phyloP scores from a whole-genome alignment of 2,888 invertebrate species.

The Xanthorhoe designata region DNA sequence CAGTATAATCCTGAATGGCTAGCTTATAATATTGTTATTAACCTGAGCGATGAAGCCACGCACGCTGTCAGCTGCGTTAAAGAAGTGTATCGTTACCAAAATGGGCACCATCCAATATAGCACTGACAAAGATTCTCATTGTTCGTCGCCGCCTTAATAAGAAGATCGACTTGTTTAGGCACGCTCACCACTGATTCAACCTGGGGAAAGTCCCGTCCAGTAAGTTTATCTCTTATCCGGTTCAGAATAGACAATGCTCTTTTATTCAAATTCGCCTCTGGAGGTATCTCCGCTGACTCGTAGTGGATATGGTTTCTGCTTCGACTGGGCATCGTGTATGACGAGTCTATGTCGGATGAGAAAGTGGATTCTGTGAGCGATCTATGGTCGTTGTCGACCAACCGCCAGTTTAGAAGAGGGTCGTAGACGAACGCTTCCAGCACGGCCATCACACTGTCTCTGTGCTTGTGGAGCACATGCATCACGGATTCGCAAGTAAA shows the following conservation, averaged over 20 bases:
- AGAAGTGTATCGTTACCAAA: slow-evolving; percentile 82
- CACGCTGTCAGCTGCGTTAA: not conserved
- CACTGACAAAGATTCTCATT: slow-evolving; percentile 99
- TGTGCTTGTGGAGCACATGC: slow-evolving; percentile 95
- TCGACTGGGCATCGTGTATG: slow-evolving; percentile 71
- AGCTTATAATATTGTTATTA: no score
- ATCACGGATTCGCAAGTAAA: slow-evolving; percentile 98
- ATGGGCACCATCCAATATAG: slow-evolving; percentile 98
- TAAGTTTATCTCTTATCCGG: slow-evolving; percentile 96
- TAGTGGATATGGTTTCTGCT: slow-evolving; percentile 71
- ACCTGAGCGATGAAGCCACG: no score
- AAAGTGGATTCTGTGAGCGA: slow-evolving; percentile 74
- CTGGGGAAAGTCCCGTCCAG: slow-evolving; percentile 95
- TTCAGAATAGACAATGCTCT: slow-evolving; percentile 96
- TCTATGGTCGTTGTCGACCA: slow-evolving; percentile 81
- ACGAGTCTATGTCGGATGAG: slow-evolving; percentile 74
- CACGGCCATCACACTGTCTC: slow-evolving; percentile 99
- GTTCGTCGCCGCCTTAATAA: slow-evolving; percentile 98
- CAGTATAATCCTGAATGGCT: no score
- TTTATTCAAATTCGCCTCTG: slow-evolving; percentile 94
- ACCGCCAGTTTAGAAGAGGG: slow-evolving; percentile 98
- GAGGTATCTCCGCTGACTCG: slow-evolving; percentile 80
- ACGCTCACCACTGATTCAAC: slow-evolving; percentile 91
- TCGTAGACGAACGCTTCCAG: slow-evolving; percentile 99
- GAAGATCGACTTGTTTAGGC: slow-evolving; percentile 95